Conservation (phyloP, 2,113 vertebrate genomes). For the Australoheros scitulus region DNA sequence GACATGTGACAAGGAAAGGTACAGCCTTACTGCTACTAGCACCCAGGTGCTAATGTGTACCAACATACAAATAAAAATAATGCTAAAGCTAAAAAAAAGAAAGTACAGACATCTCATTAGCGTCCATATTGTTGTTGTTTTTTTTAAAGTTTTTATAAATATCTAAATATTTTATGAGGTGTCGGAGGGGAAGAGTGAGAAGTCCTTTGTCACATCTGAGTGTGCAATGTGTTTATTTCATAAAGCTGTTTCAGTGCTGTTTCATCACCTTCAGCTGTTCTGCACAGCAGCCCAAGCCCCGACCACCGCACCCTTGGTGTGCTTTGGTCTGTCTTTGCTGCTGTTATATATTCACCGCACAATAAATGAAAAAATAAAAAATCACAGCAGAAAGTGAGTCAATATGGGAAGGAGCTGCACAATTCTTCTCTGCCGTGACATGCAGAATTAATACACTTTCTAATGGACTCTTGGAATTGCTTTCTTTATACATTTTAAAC, state of each 20-base stretch:
- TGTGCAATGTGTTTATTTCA: slow-evolving; percentile 12
- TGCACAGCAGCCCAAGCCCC: slow-evolving; percentile 22
- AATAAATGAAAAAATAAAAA: not conserved
- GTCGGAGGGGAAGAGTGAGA: not conserved
- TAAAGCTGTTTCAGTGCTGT: slow-evolving; percentile 38
- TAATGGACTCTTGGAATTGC: not conserved
- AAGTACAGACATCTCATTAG: too few species aligned
- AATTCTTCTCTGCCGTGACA: not conserved
- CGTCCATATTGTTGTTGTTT: too few species aligned
- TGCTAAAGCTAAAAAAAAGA: too few species aligned
- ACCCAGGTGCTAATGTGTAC: too few species aligned
- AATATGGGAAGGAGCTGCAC: not conserved
- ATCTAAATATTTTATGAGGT: not conserved
- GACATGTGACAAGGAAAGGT: too few species aligned
- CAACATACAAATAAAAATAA: too few species aligned
- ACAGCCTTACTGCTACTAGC: too few species aligned
- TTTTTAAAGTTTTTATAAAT: not conserved
- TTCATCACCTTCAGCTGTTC: slow-evolving; percentile 40
- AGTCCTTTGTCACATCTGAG: not conserved
- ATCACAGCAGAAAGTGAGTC: not conserved
- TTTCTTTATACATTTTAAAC: not conserved
- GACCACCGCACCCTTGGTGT: not conserved
- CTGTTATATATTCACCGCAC: not conserved
- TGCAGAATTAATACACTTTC: not conserved
- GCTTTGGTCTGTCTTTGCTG: slow-evolving; percentile 4